Percentiles rank a stretch among this genome's conserved stretches.
Conservation (phyloP, 2,888 invertebrate genomes). For the Plebejus argus region DNA sequence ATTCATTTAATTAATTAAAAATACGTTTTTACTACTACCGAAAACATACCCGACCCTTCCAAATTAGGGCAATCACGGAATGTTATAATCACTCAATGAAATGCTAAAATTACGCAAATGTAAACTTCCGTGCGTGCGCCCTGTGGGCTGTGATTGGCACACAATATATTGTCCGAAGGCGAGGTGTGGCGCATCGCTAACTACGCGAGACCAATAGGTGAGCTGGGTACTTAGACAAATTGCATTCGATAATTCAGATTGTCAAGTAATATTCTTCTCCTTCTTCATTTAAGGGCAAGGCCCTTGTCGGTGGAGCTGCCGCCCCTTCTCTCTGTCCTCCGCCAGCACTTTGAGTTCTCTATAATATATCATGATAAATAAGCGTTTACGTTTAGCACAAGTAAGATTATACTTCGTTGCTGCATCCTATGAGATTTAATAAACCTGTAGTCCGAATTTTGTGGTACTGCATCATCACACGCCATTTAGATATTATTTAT, state of each 20-base stretch:
- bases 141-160: conserved; percentile 60
- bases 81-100: neutral
- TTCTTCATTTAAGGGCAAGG: too few species aligned
- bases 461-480: too few species aligned
- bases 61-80: neutral
- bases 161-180: conserved; percentile 69
- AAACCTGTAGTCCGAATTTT: too few species aligned
- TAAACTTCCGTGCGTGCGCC: conserved; percentile 59
- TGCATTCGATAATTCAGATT: neutral
- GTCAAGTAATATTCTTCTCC: too few species aligned
- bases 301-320: too few species aligned
- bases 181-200: conserved; percentile 65
- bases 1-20: neutral
- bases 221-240: conserved; percentile 43
- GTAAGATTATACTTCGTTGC: too few species aligned
- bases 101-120: conserved; percentile 50
- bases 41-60: neutral
- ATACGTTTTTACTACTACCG: neutral
- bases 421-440: too few species aligned
- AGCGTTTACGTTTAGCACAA: too few species aligned
- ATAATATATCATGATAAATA: too few species aligned
- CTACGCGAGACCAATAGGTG: conserved; percentile 65
- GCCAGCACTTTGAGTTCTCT: too few species aligned
- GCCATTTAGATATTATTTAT: too few species aligned
- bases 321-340: too few species aligned